Conservation (phyloP, 2,113 vertebrate species). For the Cynocephalus volans region DNA sequence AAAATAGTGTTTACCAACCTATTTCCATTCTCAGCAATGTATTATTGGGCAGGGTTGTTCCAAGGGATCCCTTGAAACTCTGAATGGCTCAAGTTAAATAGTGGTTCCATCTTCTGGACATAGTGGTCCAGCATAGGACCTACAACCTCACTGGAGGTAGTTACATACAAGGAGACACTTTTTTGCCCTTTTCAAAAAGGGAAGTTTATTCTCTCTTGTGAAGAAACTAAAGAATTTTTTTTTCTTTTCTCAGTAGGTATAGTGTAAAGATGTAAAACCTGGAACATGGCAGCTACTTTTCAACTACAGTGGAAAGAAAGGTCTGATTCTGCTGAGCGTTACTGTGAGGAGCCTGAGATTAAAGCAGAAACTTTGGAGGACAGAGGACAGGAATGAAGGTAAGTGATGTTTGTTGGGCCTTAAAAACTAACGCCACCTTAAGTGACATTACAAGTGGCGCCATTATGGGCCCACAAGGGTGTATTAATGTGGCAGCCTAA, state of each 20-base stretch:
- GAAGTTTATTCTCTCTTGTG: not conserved
- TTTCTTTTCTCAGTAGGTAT: not conserved
- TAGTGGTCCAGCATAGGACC: not conserved
- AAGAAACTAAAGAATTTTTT: not conserved
- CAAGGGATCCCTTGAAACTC: not conserved
- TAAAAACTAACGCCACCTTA: too few species aligned
- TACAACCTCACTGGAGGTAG: not conserved
- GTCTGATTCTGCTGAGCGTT: not conserved
- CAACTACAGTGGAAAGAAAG: not conserved
- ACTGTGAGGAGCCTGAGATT: not conserved
- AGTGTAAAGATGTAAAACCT: not conserved
- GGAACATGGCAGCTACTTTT: slow-evolving; percentile 4
- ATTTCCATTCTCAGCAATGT: not conserved
- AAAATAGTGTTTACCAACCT: not conserved
- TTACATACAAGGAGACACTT: not conserved
- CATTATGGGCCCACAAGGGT: too few species aligned
- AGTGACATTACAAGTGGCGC: too few species aligned
- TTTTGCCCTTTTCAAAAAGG: not conserved
- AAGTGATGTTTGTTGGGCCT: too few species aligned
- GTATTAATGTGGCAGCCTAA: too few species aligned
- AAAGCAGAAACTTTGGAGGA: not conserved
- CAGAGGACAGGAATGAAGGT: not conserved
- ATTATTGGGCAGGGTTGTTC: not conserved
- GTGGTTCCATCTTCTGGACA: not conserved
- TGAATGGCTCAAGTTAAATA: not conserved